Conservation (phyloP, 1,140 invertebrate genomes). For the Gonioctena quinquepunctata region DNA sequence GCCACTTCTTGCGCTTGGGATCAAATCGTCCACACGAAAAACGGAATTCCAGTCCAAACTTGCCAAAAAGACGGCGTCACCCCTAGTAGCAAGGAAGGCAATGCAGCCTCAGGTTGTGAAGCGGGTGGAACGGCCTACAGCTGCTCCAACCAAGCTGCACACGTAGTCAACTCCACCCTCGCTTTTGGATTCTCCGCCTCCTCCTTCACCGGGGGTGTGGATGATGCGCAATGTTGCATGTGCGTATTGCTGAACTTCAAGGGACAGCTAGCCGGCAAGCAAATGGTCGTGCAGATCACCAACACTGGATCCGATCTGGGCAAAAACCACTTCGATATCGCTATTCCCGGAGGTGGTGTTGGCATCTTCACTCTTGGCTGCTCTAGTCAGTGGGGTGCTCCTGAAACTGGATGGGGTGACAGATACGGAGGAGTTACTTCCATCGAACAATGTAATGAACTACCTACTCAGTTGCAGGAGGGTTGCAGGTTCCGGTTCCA, state of each 20-base stretch:
- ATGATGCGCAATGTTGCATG: constrained; percentile 19
- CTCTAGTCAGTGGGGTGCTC: constrained; percentile 9
- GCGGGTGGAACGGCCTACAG: constrained; percentile 22
- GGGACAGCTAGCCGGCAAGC: constrained; percentile 17
- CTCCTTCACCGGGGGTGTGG: constrained; percentile 29
- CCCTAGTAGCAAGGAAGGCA: constrained; percentile 2
- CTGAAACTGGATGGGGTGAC: constrained; percentile 20
- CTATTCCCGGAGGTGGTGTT: constrained; percentile 28
- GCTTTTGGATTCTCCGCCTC: constrained; percentile 30
- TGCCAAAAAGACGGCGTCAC: constrained; percentile 21
- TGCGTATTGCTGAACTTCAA: constrained; percentile 25
- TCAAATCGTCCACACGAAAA: constrained; percentile 5
- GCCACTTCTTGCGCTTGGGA: constrained; percentile 23
- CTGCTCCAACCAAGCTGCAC: constrained; percentile 27
- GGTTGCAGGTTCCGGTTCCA: constrained; percentile 29
- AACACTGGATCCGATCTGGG: constrained; percentile 28
- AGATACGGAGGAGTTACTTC: constrained; percentile 1
- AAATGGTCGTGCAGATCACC: constrained; percentile 21
- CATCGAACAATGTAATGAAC: neutral
- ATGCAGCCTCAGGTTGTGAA: constrained; percentile 2
- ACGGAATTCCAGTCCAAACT: constrained; percentile 18
- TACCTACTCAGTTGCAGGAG: constrained; percentile 17
- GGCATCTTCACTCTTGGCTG: neutral
- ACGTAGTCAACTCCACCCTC: constrained; percentile 14
- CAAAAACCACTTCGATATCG: constrained; percentile 31